Evolutionary conservation across 2,888 invertebrate species (phyloP), one percentile per base, ranked within the genome.

Genomic region (Ditula angustiorana): DNA sequence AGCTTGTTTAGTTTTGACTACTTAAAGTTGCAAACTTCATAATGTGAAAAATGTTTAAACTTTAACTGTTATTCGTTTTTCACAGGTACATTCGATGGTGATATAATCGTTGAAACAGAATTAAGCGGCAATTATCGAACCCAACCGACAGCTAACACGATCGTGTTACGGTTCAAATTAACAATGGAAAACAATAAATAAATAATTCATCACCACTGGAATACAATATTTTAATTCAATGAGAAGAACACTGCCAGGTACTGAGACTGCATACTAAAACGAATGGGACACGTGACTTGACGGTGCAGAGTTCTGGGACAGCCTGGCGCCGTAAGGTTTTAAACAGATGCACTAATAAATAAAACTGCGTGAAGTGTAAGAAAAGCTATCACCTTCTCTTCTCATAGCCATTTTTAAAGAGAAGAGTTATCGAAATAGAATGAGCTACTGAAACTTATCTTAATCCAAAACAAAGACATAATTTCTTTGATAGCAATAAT

Each of bases 181-280:
- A 53, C 64, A 85, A 87, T 85, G 85, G 82, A 82, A 80, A 77
- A 64, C 69, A 73, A 86, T 85, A 80, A 73, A 86, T 85, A 80
- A 79, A 85, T 86, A 84, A 86, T 86, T 84, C 83, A 87, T 86
- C 76, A 69, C 71, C 69, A 75, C 65, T 69, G 71, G 61, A 59
- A 75, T 77, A 78, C 80, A 81, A 77, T 77, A 80, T 78, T 82
- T 85, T 80, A 80, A 85, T 83, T 84, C 79, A 81, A 85, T 80
- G 81, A 80, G 79, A 77, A 76, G 77, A 78, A 80, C 77, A 74
- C 78, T 75, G 76, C 68, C 72, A 73, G 76, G 71, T 67, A 77
- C 77, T 67, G 70, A 70, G 76, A 67, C 77, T 80, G 88, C 83
- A 88, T 88, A 88, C 83, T 84, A 88, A 87, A 87, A 73, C 76